phyloP scores from a whole-genome alignment of 2,797 vertebrate genomes.

The Hybognathus amarus region DNA sequence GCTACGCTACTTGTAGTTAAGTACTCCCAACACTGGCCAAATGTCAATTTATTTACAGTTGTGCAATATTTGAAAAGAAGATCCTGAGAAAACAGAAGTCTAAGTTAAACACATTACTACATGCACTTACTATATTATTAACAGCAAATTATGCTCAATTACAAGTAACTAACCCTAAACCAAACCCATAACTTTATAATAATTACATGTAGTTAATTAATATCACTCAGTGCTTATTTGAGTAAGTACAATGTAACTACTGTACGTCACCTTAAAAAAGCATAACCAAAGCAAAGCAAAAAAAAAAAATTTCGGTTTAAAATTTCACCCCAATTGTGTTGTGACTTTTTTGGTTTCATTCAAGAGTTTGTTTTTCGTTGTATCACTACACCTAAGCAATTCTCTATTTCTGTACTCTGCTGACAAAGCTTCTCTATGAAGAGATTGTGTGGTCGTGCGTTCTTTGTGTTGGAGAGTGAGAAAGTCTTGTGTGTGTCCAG shows the following conservation, averaged over 20 bases:
- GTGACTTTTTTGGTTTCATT: background rate
- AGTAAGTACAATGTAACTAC: no score
- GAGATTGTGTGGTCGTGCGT: constrained; percentile 24
- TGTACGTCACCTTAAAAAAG: no score
- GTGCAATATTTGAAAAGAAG: background rate
- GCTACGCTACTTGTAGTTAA: no score
- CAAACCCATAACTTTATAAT: no score
- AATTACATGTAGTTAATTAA: no score
- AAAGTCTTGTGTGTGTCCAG: constrained; percentile 24
- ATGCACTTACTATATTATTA: no score
- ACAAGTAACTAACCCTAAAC: no score
- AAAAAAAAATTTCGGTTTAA: background rate
- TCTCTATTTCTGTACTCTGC: constrained; percentile 10
- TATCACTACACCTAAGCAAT: background rate
- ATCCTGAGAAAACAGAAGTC: background rate
- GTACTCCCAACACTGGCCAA: no score
- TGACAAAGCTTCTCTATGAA: constrained; percentile 18
- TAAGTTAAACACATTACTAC: background rate
- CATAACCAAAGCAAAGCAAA: no score
- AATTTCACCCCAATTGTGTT: background rate
- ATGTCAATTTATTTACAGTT: background rate
- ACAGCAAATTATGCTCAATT: no score
- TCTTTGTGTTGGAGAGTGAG: constrained; percentile 10
- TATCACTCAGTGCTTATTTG: no score
- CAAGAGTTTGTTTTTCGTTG: background rate